Evolutionary conservation across 2,888 invertebrate genomes (phyloP), one percentile per base, ranked within the genome.

Genomic region (Cephus spinipes): DNA sequence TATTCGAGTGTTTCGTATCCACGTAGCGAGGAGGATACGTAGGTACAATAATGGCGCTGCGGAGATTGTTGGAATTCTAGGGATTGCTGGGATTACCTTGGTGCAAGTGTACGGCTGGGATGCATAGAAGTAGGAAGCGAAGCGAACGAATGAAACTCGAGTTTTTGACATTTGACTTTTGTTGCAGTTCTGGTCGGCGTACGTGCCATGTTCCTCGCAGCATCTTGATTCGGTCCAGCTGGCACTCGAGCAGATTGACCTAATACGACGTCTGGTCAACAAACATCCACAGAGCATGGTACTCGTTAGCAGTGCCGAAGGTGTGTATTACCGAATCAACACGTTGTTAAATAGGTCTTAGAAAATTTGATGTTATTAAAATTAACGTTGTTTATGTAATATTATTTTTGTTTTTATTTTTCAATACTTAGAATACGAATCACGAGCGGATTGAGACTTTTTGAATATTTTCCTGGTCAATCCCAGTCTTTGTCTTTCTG

Each of bases 151-250:
- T 23, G 55, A 55, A 55, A 23, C 2, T 55, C 71, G 71, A 15
- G 35, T 0, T 35, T 15, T 71, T 71, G 12, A 30, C 23, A 69
- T 76, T 76, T 80, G 76, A 9, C 35, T 82, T 79, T 35, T 80
- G 81, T 90, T 89, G 15, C 91, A 94, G 94, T 94, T 94, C 83
- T 94, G 94, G 94, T 93, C 93, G n/a, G 93, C 93, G 31, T 94
- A 93, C 87, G 93, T 93, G 35, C 91, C 91, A 1, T 94, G 94
- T 83, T 90, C 91, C 69, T 91, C 93, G 23, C 93, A 94, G 87
- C 92, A 92, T 85, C 92, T 93, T 84, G 93, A 94, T 86, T 93
- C 94, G 12, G 93, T 94, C 33, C 92, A 93, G 83, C 90, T 93
- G 81, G 93, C 93, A 4, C 89, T 94, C 79, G 94, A 94, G 83